A percentile compares a stretch with the other conserved stretches of the same genome.
Evolutionary conservation across 2,888 invertebrate species (phyloP).

Genomic region (Polyommatus iphigenia): DNA sequence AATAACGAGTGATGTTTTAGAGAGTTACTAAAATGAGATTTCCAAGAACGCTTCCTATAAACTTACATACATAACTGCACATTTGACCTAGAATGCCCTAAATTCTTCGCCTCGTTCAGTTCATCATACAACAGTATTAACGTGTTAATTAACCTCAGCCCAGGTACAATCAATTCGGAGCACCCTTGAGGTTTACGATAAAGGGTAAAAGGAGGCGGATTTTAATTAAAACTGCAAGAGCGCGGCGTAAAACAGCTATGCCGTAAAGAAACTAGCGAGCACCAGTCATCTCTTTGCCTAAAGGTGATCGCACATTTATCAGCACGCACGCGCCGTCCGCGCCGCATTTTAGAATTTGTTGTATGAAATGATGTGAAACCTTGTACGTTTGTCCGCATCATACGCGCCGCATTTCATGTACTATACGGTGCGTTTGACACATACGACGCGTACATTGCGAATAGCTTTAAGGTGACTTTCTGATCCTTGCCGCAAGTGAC

Average conservation of each 20-base stretch:
- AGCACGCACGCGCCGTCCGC: too few species aligned
- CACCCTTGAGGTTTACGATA: slow-evolving; percentile 36
- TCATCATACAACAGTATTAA: slow-evolving; percentile 21
- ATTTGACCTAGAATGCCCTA: neutral
- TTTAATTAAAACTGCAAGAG: slow-evolving; percentile 68
- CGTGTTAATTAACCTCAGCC: slow-evolving; percentile 14
- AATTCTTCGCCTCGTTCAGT: neutral
- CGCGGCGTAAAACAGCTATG: slow-evolving; percentile 52
- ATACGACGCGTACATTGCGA: too few species aligned
- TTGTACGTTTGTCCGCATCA: too few species aligned
- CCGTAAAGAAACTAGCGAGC: slow-evolving; percentile 46
- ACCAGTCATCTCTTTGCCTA: slow-evolving; percentile 46
- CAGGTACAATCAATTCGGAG: slow-evolving; percentile 37
- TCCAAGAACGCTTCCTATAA: neutral
- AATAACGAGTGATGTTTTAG: neutral
- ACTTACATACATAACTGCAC: neutral
- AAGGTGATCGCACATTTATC: too few species aligned
- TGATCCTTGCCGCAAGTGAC: too few species aligned
- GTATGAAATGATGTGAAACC: too few species aligned
- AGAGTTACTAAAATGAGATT: neutral
- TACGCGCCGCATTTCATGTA: too few species aligned
- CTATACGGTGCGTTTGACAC: too few species aligned
- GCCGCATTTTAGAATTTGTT: too few species aligned
- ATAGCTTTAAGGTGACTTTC: too few species aligned
- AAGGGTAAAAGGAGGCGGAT: slow-evolving; percentile 51